Percentiles rank a stretch among this genome's conserved stretches.
phyloP scores from a whole-genome alignment of 2,113 vertebrate species.

The Phylloscopus trochilus region DNA sequence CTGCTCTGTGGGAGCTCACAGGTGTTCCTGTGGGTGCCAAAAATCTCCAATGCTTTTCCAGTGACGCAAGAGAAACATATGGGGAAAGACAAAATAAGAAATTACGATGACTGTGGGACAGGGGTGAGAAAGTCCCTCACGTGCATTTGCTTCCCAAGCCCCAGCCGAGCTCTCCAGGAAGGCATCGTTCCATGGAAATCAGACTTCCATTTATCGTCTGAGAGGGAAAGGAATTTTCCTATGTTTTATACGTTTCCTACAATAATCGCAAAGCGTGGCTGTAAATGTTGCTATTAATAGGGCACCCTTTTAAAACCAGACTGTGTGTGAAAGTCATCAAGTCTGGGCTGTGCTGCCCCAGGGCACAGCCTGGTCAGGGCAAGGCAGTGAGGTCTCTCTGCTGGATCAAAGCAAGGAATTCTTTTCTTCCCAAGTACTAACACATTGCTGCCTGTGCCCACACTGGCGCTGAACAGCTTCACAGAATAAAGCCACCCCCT shows the following conservation, averaged over 20 bases:
- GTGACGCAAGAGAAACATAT: slow-evolving; percentile 37
- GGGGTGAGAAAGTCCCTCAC: slow-evolving; percentile 34
- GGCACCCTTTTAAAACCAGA: slow-evolving; percentile 29
- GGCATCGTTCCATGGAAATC: slow-evolving; percentile 56
- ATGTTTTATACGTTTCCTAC: slow-evolving; percentile 62
- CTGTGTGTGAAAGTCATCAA: slow-evolving; percentile 46
- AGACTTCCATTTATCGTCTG: slow-evolving; percentile 62
- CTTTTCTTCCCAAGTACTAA: not conserved
- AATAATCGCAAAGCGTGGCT: slow-evolving; percentile 22
- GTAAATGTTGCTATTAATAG: slow-evolving; percentile 65
- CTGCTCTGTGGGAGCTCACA: not conserved
- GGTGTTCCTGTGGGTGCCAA: slow-evolving; percentile 47
- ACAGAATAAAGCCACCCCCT: not conserved
- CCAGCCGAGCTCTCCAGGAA: not conserved
- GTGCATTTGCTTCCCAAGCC: slow-evolving; percentile 31
- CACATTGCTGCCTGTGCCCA: not conserved
- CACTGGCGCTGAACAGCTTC: not conserved
- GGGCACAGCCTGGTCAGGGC: slow-evolving; percentile 9
- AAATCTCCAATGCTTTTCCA: slow-evolving; percentile 43
- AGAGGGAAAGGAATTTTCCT: slow-evolving; percentile 60
- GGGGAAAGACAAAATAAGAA: slow-evolving; percentile 53
- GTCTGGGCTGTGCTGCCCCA: slow-evolving; percentile 15
- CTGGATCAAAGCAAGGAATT: not conserved
- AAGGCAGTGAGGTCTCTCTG: not conserved
- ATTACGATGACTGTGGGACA: not conserved